Evolutionary conservation across 2,113 vertebrate species (phyloP), one percentile per base, ranked within the genome.

Genomic region (Platichthys flesus): DNA sequence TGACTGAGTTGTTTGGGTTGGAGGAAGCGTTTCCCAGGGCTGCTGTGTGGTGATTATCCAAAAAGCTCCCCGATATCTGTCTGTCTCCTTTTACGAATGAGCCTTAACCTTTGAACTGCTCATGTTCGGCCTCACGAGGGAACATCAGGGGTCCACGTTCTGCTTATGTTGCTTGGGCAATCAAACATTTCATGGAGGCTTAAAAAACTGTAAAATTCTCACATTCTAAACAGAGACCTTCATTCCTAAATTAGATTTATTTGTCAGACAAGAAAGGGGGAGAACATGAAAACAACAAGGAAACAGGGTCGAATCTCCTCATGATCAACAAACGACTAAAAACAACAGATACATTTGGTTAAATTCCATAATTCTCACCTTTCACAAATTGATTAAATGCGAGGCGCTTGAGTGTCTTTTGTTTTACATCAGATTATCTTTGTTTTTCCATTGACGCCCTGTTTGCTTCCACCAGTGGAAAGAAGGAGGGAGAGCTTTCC

Each of bases 401-500:
- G 12, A 42, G 40, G 40, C 6, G 40, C 12, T 12, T 10, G 37
- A 40, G 2, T 40, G 37, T 3, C 37, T 12, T 40, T 12, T 42
- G 40, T 9, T 37, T 37, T 37, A 9, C 9, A 9, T 42, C 40
- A 42, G 10, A 42, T 12, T 13, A 42, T 42, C 2, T 3, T 42
- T 12, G 9, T 42, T 13, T 42, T 42, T 1, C 2, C 12, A 42
- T 42, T 42, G 40, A 42, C 40, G 40, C 40, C 10, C 26, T 45
- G 49, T 81, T 76, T 67, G 76, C 37, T 74, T 71, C 26, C 69
- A 69, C 67, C 68, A 45, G 18, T 63, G 54, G 47, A 73, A 66
- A 51, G 0, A 3, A 54, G 52, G n/a, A 3, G 40, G 6, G 28
- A 7, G 6, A 31, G 31, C 31, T 31, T 7, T 31, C 31, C 31